A percentile compares a stretch with the other conserved stretches of the same genome.
Conservation (phyloP, 2,888 invertebrate species). For the Thereva unica region DNA sequence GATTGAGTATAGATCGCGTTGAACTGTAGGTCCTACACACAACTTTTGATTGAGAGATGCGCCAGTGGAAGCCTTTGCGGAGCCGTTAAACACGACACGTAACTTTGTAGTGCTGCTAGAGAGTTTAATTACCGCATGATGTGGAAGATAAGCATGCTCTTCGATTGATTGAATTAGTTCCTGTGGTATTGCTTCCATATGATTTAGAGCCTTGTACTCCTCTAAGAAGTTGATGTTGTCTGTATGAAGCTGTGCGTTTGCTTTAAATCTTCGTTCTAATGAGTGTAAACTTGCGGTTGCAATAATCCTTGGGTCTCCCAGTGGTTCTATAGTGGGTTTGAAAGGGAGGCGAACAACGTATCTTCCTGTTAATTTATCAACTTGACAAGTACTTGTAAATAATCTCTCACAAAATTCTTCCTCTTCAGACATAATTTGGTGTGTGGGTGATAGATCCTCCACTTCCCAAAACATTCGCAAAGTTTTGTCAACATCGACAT, state of each 20-base stretch:
- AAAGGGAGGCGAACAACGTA: no score
- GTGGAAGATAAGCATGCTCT: not conserved
- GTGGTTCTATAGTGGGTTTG: not conserved
- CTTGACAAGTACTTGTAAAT: no score
- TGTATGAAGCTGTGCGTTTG: not conserved
- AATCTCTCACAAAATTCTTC: no score
- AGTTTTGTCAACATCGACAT: not conserved
- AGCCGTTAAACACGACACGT: conserved; percentile 46
- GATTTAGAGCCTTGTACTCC: not conserved
- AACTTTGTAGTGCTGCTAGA: conserved; percentile 43
- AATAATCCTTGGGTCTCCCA: not conserved
- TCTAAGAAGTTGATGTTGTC: not conserved
- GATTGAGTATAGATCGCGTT: conserved; percentile 38
- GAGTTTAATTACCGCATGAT: conserved; percentile 21
- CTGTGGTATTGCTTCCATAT: not conserved
- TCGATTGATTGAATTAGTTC: not conserved
- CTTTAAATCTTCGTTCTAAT: not conserved
- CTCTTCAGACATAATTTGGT: no score
- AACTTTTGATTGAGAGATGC: conserved; percentile 42
- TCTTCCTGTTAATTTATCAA: no score
- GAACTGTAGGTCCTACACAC: no score
- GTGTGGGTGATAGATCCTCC: no score
- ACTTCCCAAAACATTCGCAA: no score
- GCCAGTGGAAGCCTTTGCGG: conserved; percentile 40
- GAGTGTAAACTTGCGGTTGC: not conserved